Evolutionary conservation across 2,888 invertebrate genomes (phyloP).

Genomic region (Cynaeus angustus): DNA sequence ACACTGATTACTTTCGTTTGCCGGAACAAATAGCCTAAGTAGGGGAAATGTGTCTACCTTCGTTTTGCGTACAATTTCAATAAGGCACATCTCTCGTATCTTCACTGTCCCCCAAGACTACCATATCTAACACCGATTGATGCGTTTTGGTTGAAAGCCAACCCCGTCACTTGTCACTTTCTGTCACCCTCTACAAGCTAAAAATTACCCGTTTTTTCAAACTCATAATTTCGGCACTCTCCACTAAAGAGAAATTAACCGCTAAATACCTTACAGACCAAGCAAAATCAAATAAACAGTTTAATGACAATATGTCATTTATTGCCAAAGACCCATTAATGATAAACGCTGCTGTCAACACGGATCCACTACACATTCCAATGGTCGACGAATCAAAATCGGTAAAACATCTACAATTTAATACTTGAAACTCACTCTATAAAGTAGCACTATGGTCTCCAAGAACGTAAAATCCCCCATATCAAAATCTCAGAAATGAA

Average conservation of each 20-base stretch:
- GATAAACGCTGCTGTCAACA: conserved; percentile 42
- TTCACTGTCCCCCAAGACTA: too few species aligned
- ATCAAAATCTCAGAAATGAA: conserved; percentile 65
- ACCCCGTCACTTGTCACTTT: not conserved
- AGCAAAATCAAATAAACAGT: not conserved
- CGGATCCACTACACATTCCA: conserved; percentile 31
- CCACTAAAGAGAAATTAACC: not conserved
- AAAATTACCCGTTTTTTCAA: not conserved
- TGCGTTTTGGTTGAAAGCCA: too few species aligned
- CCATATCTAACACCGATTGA: too few species aligned
- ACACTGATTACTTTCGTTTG: conserved; percentile 2
- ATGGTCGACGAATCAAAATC: not conserved
- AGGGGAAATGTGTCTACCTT: too few species aligned
- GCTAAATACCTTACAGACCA: not conserved
- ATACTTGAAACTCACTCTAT: not conserved
- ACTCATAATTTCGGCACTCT: not conserved
- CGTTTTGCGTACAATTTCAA: too few species aligned
- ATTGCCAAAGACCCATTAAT: conserved; percentile 18
- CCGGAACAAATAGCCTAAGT: too few species aligned
- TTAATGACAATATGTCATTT: conserved; percentile 22
- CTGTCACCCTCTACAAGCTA: not conserved
- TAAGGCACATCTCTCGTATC: too few species aligned
- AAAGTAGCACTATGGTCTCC: conserved; percentile 39
- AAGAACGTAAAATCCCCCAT: conserved; percentile 66
- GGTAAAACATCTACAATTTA: not conserved